Evolutionary conservation across 2,113 vertebrate genomes (phyloP).

Genomic region (Gopherus flavomarginatus): DNA sequence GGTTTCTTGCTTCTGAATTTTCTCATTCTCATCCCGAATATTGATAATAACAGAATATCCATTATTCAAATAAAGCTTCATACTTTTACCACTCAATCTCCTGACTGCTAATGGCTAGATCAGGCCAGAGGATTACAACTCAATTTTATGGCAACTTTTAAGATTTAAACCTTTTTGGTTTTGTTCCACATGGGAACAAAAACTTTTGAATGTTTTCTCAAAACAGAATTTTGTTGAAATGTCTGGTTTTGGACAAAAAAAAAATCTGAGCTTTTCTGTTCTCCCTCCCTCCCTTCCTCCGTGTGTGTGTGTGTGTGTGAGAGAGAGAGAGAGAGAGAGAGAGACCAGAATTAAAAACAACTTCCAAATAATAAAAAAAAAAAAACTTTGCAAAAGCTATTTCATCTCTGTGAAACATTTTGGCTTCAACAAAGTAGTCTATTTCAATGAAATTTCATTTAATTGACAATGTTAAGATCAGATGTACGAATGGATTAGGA

Average conservation of each 20-base stretch:
- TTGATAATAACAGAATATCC: not conserved
- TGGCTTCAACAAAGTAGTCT: not conserved
- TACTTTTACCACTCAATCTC: not conserved
- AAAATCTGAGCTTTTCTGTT: not conserved
- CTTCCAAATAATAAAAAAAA: not conserved
- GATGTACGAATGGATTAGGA: not conserved
- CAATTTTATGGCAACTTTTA: not conserved
- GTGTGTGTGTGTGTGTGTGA: too few relatives aligned
- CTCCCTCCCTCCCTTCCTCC: too few relatives aligned
- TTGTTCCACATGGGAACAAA: not conserved
- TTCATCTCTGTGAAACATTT: not conserved
- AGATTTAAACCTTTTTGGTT: not conserved
- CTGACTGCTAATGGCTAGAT: not conserved
- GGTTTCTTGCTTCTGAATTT: not conserved
- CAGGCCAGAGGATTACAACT: not conserved
- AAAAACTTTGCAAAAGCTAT: not conserved
- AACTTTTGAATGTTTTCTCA: not conserved
- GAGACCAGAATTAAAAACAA: not conserved
- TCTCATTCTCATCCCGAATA: not conserved
- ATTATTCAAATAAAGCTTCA: not conserved
- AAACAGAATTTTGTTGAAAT: not conserved
- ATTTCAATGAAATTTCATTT: not conserved
- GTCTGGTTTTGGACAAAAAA: not conserved
- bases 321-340: too few relatives aligned
- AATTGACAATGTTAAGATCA: not conserved